Conservation (phyloP, 2,113 vertebrate species). For the Phaethon lepturus region DNA sequence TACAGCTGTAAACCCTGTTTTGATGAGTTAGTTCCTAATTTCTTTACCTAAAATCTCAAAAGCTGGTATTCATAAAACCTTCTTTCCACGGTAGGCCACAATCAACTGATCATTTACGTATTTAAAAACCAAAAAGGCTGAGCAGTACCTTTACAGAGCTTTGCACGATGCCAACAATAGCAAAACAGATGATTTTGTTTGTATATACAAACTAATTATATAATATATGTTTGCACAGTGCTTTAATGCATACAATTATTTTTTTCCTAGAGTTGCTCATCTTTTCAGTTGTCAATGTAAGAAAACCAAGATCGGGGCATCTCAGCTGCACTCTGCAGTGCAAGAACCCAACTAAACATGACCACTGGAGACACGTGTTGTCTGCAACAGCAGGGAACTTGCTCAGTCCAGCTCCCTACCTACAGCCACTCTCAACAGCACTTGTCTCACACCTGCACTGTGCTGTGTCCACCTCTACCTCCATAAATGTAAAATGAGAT, state of each 20-base stretch:
- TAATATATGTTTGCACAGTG: background rate
- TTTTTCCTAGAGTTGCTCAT: background rate
- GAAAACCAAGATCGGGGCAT: background rate
- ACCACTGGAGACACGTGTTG: rapidly evolving
- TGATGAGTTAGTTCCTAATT: background rate
- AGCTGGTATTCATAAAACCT: background rate
- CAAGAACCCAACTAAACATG: background rate
- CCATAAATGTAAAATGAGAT: background rate
- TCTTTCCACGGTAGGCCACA: background rate
- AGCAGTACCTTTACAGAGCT: background rate
- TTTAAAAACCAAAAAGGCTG: background rate
- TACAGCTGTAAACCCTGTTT: background rate
- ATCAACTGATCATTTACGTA: background rate
- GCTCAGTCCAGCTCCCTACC: background rate
- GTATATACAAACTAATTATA: background rate
- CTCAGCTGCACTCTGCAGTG: background rate
- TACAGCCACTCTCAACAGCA: background rate
- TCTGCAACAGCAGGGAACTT: background rate
- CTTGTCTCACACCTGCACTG: background rate
- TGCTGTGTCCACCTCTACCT: background rate
- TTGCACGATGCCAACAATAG: background rate
- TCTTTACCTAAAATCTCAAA: background rate
- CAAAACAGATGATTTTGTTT: background rate
- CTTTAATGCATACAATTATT: background rate
- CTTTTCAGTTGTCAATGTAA: background rate